A percentile compares a stretch with the other conserved stretches of the same genome.
These are phyloP conservation scores for Penaeus japonicus DNA, from an alignment of 1,140 invertebrate genomes.

Conservation along the genomic window DNA sequence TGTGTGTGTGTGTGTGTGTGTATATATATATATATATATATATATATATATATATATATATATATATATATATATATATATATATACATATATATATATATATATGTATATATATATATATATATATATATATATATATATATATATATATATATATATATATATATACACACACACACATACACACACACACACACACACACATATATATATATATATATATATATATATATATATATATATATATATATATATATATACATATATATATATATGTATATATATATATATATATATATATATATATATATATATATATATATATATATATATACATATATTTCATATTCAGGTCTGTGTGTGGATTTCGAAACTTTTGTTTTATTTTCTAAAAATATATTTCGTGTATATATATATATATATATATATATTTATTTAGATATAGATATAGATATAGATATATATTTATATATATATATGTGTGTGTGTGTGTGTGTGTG, in stretches of 20 bases:
- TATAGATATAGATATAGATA: neutral
- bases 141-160: neutral
- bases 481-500: neutral
- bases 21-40: neutral
- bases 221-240: neutral
- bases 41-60: neutral
- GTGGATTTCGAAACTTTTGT: no score
- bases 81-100: neutral
- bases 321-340: neutral
- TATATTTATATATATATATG: neutral
- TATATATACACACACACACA: neutral
- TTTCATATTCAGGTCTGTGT: neutral
- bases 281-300: neutral
- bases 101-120: neutral
- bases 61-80: neutral
- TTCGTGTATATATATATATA: neutral
- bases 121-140: neutral
- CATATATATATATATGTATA: neutral
- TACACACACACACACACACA: neutral
- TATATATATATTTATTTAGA: neutral
- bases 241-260: neutral
- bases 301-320: neutral
- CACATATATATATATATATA: neutral
- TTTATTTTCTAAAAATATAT: neutral
- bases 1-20: neutral